phyloP scores from a whole-genome alignment of 2,888 invertebrate species.

The Morpho deidamia region DNA sequence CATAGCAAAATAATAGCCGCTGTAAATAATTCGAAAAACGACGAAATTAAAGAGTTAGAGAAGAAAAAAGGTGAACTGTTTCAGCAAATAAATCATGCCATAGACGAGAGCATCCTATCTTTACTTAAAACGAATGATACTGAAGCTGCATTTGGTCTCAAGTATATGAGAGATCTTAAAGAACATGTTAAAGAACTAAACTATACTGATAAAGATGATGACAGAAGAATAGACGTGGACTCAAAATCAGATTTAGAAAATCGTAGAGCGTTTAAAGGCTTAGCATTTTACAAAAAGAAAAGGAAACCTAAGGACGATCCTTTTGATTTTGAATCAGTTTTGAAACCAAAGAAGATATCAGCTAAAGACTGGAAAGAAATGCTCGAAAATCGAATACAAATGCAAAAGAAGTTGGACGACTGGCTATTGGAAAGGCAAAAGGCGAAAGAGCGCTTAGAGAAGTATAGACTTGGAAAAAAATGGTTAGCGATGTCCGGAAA shows the following conservation, averaged over 20 bases:
- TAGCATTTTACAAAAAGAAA: slow-evolving; percentile 4
- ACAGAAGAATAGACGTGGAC: neutral
- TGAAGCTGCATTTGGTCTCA: slow-evolving; percentile 34
- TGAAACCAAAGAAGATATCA: slow-evolving; percentile 23
- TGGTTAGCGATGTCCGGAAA: slow-evolving; percentile 15
- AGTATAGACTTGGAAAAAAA: slow-evolving; percentile 22
- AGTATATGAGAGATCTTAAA: slow-evolving; percentile 38
- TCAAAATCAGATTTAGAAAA: slow-evolving; percentile 11
- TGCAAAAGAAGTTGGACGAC: slow-evolving; percentile 34
- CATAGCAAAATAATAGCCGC: slow-evolving; percentile 2
- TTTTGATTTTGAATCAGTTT: slow-evolving; percentile 16
- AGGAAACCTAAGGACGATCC: slow-evolving; percentile 10
- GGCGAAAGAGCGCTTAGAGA: slow-evolving; percentile 27
- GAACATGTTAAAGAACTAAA: slow-evolving; percentile 35
- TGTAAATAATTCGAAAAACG: slow-evolving; percentile 2
- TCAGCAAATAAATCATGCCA: slow-evolving; percentile 39
- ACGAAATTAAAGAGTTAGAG: slow-evolving; percentile 33
- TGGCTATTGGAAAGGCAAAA: slow-evolving; percentile 36
- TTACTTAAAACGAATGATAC: slow-evolving; percentile 36
- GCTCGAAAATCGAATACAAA: slow-evolving; percentile 16
- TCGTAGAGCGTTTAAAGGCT: slow-evolving; percentile 8
- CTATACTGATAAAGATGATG: slow-evolving; percentile 12
- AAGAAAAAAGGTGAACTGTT: slow-evolving; percentile 35
- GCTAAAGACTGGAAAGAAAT: slow-evolving; percentile 21
- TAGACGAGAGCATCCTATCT: slow-evolving; percentile 38